These are phyloP conservation scores for Brevimyrus niger DNA, from an alignment of 2,113 vertebrate genomes.

Conservation along the genomic window DNA sequence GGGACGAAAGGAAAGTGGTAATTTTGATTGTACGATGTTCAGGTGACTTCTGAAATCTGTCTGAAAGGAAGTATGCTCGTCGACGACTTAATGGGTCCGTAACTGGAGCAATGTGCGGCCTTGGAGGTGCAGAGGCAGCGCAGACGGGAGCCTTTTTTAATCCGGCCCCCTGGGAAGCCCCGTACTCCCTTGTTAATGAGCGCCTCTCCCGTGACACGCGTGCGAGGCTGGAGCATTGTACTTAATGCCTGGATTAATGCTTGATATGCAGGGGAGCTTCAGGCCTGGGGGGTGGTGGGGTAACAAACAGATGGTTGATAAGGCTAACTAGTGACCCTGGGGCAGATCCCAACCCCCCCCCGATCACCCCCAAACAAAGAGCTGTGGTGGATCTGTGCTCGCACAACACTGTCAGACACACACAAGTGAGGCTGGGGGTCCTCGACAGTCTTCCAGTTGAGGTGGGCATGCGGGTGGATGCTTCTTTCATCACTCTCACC, in stretches of 20 bases:
- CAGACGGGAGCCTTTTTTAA: not conserved
- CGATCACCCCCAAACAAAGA: slow-evolving; percentile 12
- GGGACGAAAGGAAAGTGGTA: not conserved
- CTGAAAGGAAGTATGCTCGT: not conserved
- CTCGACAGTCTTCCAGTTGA: not conserved
- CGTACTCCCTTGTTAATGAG: not conserved
- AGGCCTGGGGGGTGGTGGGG: not conserved
- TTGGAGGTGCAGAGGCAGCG: not conserved
- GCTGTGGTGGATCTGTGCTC: not conserved
- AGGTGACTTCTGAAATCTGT: not conserved
- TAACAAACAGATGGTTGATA: slow-evolving; percentile 24
- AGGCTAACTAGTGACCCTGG: slow-evolving; percentile 11
- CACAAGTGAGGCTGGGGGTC: not conserved
- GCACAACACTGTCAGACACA: not conserved
- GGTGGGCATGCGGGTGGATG: not conserved
- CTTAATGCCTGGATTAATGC: slow-evolving; percentile 17
- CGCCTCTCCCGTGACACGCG: not conserved
- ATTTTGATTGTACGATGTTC: not conserved
- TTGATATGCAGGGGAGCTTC: not conserved
- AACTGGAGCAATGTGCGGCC: not conserved
- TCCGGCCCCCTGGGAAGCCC: slow-evolving; percentile 2
- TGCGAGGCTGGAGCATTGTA: not conserved
- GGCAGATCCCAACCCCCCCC: not conserved
- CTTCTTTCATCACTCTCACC: not conserved
- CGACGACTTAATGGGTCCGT: not conserved